phyloP scores from a whole-genome alignment of 2,888 invertebrate genomes.

The Lycia hirtaria region DNA sequence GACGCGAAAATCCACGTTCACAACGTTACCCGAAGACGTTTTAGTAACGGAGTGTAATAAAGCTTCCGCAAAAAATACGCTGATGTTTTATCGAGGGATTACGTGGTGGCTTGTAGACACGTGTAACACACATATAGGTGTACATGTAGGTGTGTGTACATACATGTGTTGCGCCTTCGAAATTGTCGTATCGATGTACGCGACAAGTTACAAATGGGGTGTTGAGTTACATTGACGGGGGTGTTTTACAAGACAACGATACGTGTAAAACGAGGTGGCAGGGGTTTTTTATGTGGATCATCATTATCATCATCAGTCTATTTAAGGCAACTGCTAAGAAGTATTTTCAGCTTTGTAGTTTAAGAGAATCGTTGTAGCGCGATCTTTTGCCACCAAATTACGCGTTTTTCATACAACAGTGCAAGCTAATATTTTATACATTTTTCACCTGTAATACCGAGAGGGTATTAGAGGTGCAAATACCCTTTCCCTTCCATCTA shows the following conservation, averaged over 20 bases:
- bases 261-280: neutral
- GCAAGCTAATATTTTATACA: neutral
- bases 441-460: neutral
- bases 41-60: conserved; percentile 30
- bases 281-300: neutral
- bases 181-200: conserved; percentile 13
- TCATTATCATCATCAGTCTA: too few relatives aligned
- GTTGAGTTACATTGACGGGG: conserved; percentile 8
- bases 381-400: too few relatives aligned
- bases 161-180: neutral
- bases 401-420: too few relatives aligned
- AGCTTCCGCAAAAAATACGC: conserved; percentile 33
- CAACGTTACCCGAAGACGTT: conserved; percentile 29
- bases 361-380: too few relatives aligned
- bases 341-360: too few relatives aligned
- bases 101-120: conserved; percentile 25
- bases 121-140: conserved; percentile 7
- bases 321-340: too few relatives aligned
- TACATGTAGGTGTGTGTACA: neutral
- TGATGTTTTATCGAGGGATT: conserved; percentile 33
- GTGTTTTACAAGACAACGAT: conserved; percentile 10
- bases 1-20: conserved; percentile 27
- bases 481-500: too few relatives aligned
- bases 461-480: too few relatives aligned
- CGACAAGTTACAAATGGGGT: conserved; percentile 17